Evolutionary conservation across 2,113 vertebrate genomes (phyloP).

Genomic region (Stegostoma tigrinum): DNA sequence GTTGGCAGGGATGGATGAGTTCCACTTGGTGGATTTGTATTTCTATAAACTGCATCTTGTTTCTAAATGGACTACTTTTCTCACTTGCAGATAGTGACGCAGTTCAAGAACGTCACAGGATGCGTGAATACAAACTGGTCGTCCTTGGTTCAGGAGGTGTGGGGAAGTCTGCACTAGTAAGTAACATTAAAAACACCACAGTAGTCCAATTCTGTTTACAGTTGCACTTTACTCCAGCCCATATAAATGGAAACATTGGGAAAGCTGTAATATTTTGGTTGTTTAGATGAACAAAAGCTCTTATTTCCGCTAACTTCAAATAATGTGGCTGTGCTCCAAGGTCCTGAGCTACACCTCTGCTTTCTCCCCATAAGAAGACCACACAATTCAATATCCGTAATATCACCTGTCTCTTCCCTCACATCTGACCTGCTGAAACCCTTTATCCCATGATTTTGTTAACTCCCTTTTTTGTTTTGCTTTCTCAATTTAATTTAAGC

Average conservation of each 20-base stretch:
- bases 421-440: neutral
- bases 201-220: neutral
- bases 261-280: neutral
- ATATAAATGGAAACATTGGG: neutral
- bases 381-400: neutral
- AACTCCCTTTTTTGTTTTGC: neutral
- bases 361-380: neutral
- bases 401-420: neutral
- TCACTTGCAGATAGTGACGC: conserved; percentile 63
- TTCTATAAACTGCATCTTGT: neutral
- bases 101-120: conserved; percentile 77
- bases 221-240: neutral
- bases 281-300: neutral
- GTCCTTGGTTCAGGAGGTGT: conserved; percentile 98
- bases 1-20: neutral
- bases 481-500: neutral
- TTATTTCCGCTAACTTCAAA: neutral
- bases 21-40: neutral
- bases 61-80: conserved; percentile 12
- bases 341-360: too few species aligned
- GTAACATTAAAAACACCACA: conserved; percentile 47
- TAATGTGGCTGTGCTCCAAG: too few species aligned
- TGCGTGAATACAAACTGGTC: conserved; percentile 99
- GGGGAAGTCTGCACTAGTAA: conserved; percentile 97
- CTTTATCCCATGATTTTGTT: neutral